These are phyloP conservation scores for Magallana angulata DNA, from an alignment of 1,140 invertebrate genomes.

Conservation along the genomic window DNA sequence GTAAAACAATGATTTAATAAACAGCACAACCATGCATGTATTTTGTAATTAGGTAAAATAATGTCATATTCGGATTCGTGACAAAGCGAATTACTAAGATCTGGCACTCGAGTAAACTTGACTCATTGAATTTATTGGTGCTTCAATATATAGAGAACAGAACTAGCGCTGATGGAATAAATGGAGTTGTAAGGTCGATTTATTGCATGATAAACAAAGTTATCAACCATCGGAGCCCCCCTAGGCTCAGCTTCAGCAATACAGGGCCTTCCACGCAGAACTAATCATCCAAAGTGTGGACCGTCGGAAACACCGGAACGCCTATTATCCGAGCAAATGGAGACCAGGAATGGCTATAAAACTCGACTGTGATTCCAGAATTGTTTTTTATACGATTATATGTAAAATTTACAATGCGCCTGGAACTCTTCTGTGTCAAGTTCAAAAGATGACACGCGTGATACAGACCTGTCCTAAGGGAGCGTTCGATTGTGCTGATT, in stretches of 20 bases:
- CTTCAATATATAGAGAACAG: not conserved
- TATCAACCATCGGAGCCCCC: not conserved
- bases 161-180: not conserved
- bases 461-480: not conserved
- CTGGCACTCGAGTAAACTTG: not conserved
- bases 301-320: not conserved
- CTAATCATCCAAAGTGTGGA: not conserved
- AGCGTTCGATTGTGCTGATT: conserved; percentile 1
- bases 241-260: not conserved
- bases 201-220: not conserved
- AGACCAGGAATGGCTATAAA: conserved; percentile 6
- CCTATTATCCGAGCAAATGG: not conserved
- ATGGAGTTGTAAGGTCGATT: conserved; percentile 19
- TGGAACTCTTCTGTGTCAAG: not conserved
- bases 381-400: conserved; percentile 16
- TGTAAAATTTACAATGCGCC: conserved; percentile 3
- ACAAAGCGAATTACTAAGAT: not conserved
- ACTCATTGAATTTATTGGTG: not conserved
- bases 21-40: too few relatives aligned
- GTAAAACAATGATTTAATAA: too few relatives aligned
- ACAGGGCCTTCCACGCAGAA: not conserved
- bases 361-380: not conserved
- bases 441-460: not conserved
- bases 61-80: not conserved
- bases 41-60: not conserved